Evolutionary conservation across 2,888 invertebrate species (phyloP).

Genomic region (Tipula vernalis): DNA sequence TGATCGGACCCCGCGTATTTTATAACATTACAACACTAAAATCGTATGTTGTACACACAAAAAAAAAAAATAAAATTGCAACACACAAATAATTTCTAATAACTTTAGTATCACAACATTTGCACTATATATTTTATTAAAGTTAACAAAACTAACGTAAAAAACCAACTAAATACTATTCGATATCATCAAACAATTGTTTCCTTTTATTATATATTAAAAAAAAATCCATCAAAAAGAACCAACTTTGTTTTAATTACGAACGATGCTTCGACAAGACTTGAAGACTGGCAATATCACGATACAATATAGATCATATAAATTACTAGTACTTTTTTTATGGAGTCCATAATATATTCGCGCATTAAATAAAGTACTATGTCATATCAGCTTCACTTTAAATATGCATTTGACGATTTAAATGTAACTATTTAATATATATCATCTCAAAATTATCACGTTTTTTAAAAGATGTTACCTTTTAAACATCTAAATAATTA

Average conservation of each 20-base stretch:
- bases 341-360: not conserved
- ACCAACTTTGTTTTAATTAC: not conserved
- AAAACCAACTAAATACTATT: not conserved
- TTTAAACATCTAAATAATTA: not conserved
- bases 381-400: not conserved
- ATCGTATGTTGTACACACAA: not conserved
- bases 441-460: not conserved
- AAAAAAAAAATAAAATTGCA: not conserved
- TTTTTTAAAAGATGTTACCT: not conserved
- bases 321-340: not conserved
- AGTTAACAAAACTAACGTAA: not conserved
- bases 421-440: not conserved
- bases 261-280: not conserved
- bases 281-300: not conserved
- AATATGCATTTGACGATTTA: not conserved
- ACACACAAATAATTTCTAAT: not conserved
- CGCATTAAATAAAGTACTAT: not conserved
- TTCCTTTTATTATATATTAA: not conserved
- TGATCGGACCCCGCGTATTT: not conserved
- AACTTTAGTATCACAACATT: not conserved
- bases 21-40: not conserved
- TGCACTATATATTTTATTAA: not conserved
- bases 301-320: not conserved
- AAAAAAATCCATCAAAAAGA: not conserved
- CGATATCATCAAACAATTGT: not conserved